A percentile compares a stretch with the other conserved stretches of the same genome.
These are phyloP conservation scores for Thomomys bottae DNA, from an alignment of 2,113 vertebrate genomes.

Conservation along the genomic window DNA sequence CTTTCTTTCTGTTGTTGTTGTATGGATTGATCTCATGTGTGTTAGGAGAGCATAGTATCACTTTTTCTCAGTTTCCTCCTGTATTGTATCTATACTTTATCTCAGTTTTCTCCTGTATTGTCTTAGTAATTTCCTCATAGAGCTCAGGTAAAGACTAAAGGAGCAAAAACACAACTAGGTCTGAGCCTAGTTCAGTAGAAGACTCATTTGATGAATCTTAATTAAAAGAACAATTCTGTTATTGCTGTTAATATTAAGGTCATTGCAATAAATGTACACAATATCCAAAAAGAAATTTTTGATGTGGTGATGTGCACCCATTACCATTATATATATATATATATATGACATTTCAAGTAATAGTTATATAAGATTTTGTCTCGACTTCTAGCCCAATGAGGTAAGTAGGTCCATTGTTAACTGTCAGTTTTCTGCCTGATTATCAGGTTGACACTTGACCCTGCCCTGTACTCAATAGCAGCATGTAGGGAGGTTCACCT, in stretches of 20 bases:
- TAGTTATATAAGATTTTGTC: slow-evolving; percentile 8
- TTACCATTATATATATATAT: background rate
- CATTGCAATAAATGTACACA: background rate
- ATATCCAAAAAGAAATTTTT: slow-evolving; percentile 6
- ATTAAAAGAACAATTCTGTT: background rate
- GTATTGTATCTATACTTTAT: background rate
- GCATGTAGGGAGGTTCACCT: background rate
- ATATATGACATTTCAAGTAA: background rate
- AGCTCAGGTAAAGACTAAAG: background rate
- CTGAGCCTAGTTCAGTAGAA: background rate
- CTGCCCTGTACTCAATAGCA: background rate
- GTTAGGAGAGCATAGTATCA: background rate
- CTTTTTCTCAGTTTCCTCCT: background rate
- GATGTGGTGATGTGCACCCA: background rate
- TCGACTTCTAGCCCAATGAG: background rate
- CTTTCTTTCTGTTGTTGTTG: background rate
- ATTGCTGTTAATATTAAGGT: background rate
- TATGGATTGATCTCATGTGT: background rate
- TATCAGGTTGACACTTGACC: slow-evolving; percentile 1
- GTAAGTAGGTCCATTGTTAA: background rate
- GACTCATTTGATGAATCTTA: background rate
- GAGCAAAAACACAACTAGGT: background rate
- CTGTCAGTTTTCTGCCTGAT: slow-evolving; percentile 2
- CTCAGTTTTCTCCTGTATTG: background rate
- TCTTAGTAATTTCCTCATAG: background rate